These are phyloP conservation scores for Cephus cinctus DNA, from an alignment of 1,140 invertebrate genomes.

Conservation along the genomic window DNA sequence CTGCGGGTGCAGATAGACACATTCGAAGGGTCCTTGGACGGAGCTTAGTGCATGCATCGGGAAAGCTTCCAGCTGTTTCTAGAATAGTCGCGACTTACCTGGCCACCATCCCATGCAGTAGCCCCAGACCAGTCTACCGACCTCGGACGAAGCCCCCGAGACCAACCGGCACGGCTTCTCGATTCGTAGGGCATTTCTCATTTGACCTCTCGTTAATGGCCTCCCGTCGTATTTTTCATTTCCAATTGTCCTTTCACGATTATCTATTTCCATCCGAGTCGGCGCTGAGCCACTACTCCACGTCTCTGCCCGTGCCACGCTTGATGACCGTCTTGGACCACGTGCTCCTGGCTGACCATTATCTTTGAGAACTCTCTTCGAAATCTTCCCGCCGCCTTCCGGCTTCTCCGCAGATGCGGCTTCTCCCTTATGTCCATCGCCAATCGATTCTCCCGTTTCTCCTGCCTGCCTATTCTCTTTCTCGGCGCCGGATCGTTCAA, in stretches of 20 bases:
- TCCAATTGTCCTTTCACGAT: slow-evolving; percentile 1
- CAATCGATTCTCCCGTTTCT: no score
- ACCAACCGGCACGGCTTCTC: no score
- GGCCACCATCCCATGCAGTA: slow-evolving; percentile 34
- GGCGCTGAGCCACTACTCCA: not conserved
- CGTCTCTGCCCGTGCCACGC: not conserved
- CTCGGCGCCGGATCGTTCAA: no score
- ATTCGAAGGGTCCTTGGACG: not conserved
- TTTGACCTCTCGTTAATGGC: not conserved
- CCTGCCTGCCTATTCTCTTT: no score
- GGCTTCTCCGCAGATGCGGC: no score
- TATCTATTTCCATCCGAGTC: not conserved
- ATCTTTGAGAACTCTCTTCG: no score
- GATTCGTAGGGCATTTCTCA: not conserved
- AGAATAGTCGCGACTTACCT: slow-evolving; percentile 17
- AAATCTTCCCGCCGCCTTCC: no score
- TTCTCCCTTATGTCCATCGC: no score
- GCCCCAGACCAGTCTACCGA: slow-evolving; percentile 32
- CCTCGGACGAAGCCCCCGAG: no score
- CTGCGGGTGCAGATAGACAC: not conserved
- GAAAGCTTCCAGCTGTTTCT: not conserved
- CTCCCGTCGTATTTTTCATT: not conserved
- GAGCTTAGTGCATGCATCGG: not conserved
- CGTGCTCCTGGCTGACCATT: no score
- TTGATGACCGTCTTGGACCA: not conserved